phyloP scores from a whole-genome alignment of 2,113 vertebrate species.

The Cebidichthys violaceus region DNA sequence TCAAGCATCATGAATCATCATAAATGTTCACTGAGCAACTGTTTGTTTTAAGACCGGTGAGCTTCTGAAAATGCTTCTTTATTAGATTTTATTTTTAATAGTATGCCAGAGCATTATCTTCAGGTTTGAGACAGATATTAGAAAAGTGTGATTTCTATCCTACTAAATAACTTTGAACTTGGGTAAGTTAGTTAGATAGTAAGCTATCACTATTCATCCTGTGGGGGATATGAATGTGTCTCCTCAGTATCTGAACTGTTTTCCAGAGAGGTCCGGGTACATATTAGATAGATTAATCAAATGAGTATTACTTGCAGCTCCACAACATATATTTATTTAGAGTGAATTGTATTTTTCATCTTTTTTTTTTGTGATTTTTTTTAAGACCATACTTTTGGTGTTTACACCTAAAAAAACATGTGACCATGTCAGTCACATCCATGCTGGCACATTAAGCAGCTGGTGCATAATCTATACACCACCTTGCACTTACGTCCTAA shows the following conservation, averaged over 20 bases:
- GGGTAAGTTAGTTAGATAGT: neutral
- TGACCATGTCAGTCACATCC: neutral
- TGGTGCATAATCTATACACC: neutral
- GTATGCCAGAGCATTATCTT: neutral
- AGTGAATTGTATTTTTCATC: neutral
- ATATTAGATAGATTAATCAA: no score
- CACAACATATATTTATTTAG: no score
- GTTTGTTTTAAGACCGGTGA: neutral
- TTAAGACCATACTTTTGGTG: neutral
- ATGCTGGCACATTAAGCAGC: constrained; percentile 10
- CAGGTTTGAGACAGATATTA: neutral
- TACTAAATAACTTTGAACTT: neutral
- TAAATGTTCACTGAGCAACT: constrained; percentile 7
- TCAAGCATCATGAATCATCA: constrained; percentile 11
- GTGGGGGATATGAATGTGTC: no score
- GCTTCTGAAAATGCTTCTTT: neutral
- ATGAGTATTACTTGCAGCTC: no score
- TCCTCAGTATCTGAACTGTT: no score
- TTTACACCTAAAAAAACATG: neutral
- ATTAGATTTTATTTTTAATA: neutral
- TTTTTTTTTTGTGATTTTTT: neutral
- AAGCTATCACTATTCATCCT: neutral
- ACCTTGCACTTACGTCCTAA: neutral
- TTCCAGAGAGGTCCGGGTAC: no score
- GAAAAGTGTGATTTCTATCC: neutral